phyloP scores from a whole-genome alignment of 23 tunicate genomes.

The Ascidia mentula region DNA sequence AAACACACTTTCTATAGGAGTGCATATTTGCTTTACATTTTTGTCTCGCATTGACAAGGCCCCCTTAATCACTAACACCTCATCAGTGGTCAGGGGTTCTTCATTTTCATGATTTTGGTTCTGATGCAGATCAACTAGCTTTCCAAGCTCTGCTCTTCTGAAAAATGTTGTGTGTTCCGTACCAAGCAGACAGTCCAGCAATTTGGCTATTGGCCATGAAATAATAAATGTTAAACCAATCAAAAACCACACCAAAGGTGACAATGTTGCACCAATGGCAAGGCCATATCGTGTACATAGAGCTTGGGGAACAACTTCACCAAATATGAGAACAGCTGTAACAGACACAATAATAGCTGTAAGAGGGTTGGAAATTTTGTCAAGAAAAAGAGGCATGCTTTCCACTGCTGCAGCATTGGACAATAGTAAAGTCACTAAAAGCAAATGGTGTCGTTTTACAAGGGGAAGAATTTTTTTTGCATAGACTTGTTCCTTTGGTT shows the following conservation, averaged over 20 bases:
- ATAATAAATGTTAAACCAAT: slow-evolving; percentile 74
- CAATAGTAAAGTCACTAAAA: slow-evolving; percentile 75
- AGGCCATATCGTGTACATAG: slow-evolving; percentile 90
- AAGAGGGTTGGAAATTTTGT: slow-evolving; percentile 82
- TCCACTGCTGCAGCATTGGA: slow-evolving; percentile 98
- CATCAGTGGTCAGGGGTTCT: slow-evolving; percentile 88
- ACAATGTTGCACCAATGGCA: slow-evolving; percentile 83
- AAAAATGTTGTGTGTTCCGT: slow-evolving; percentile 82
- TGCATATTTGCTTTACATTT: slow-evolving; percentile 50
- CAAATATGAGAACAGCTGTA: slow-evolving; percentile 91
- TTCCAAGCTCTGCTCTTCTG: slow-evolving; percentile 83
- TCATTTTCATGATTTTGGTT: slow-evolving; percentile 62
- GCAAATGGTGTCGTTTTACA: slow-evolving; percentile 78
- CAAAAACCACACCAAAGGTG: slow-evolving; percentile 76
- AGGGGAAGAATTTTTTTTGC: slow-evolving; percentile 84
- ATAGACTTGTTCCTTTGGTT: slow-evolving; percentile 76
- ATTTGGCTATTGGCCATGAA: slow-evolving; percentile 88
- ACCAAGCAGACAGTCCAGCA: slow-evolving; percentile 86
- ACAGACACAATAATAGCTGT: slow-evolving; percentile 93
- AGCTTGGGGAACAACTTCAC: slow-evolving; percentile 97
- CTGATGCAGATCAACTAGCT: slow-evolving; percentile 74
- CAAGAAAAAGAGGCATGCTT: slow-evolving; percentile 93
- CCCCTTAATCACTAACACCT: slow-evolving; percentile 81
- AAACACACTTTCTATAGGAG: slow-evolving; percentile 71
- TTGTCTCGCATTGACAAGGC: slow-evolving; percentile 92